Conservation (phyloP, 2,797 vertebrate genomes). For the Sciurus vulgaris region DNA sequence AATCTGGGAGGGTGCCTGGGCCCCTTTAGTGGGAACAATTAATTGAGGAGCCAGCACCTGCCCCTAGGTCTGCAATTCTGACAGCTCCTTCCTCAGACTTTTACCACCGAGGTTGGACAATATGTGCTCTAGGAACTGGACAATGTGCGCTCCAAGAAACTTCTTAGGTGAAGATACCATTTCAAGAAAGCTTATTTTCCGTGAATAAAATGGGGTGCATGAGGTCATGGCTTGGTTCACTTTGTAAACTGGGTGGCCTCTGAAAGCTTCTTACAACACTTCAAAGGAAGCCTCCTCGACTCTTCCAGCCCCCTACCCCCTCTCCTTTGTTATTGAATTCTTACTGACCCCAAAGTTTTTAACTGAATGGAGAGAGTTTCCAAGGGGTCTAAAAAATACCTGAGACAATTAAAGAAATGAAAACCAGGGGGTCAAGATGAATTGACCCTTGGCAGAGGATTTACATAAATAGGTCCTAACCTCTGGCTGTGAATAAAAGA, state of each 20-base stretch:
- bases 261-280: constrained; percentile 86
- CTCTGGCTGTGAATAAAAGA: constrained; percentile 90
- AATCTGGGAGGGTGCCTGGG: constrained; percentile 43
- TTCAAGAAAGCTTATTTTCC: constrained; percentile 87
- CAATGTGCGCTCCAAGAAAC: constrained; percentile 80
- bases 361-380: constrained; percentile 86
- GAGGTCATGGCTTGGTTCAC: constrained; percentile 87
- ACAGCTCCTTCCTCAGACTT: constrained; percentile 58
- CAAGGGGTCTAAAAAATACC: constrained; percentile 87
- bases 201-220: constrained; percentile 86
- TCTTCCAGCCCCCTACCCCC: constrained; percentile 24
- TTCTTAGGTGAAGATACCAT: constrained; percentile 80
- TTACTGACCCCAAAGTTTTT: constrained; percentile 79
- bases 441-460: constrained; percentile 88
- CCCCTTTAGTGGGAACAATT: constrained; percentile 62
- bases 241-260: constrained; percentile 89
- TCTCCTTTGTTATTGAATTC: constrained; percentile 82
- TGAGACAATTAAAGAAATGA: constrained; percentile 89
- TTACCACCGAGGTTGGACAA: constrained; percentile 63
- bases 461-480: constrained; percentile 91
- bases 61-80: constrained; percentile 61
- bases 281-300: constrained; percentile 83
- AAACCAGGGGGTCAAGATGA: constrained; percentile 88
- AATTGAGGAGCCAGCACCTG: constrained; percentile 48
- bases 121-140: constrained; percentile 79